Base-by-base conservation (phyloP, 2,797 vertebrate genomes). In the Mastacembelus armatus region DNA sequence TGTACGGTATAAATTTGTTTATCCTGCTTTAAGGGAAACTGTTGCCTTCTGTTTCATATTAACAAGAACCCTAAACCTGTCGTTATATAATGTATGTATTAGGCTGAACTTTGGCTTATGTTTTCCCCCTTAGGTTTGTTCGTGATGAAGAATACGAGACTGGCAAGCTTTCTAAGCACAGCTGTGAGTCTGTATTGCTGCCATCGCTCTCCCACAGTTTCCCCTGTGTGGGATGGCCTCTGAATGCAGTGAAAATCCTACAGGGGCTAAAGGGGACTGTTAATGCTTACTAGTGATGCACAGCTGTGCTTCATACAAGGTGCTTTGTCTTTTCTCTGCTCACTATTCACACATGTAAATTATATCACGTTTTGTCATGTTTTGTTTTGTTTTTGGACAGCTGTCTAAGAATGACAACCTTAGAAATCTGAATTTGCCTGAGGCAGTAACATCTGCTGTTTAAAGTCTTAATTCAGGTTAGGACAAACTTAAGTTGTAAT, bases 41-140 rank as follows among this genome's bases (percentile, higher is more conserved):
- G 56, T 57, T 60, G 76, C 77, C 83, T 77, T 69, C 83, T 91
- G 86, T 77, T 86, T 87, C 75, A 77, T 76, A 87, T 88, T 85
- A 89, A 65, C 73, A 54, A 64, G 49, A 81, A 72, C 75, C 67
- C 35, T 86, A 84, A 91, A 89, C 79, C 81, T 79, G 86, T 87
- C 69, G 47, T 78, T 86, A 69, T 80, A 75, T 59, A 75, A 83
- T 65, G 47, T 69, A 56, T 71, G 70, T 55, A 83, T 85, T 76
- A 71, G 43, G 60, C 70, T 84, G 77, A 84, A 76, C 81, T 81
- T 65, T 75, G 75, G 68, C 75, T 83, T 47, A 44, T 29, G 47
- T 52, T 56, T 40, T 43, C n/a, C 66, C 63, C 73, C 59, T 78
- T 49, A 21, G 50, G 63, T 71, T 77, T 65, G n/a, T 77, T 55